Conservation (phyloP, 2,888 invertebrate genomes). For the Hyposoter didymator region DNA sequence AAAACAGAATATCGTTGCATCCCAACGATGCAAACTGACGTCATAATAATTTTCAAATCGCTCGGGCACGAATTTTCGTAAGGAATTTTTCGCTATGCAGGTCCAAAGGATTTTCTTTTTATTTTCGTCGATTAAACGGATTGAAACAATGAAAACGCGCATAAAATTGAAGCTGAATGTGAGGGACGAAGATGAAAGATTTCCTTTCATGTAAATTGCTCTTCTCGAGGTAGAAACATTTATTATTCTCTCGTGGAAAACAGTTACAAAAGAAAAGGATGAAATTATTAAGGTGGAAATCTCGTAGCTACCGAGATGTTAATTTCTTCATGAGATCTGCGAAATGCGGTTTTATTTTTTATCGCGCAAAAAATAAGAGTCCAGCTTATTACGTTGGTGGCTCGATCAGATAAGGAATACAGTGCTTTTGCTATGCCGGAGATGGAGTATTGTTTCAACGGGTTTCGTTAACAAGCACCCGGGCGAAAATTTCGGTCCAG, state of each 20-base stretch:
- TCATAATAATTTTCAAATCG: too few relatives aligned
- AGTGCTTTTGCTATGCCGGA: background rate
- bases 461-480: conserved; percentile 54
- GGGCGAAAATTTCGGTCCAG: conserved; percentile 48
- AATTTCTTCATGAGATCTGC: conserved; percentile 10
- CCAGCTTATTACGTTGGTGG: background rate
- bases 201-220: background rate
- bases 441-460: conserved; percentile 52
- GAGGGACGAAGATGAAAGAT: background rate
- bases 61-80: too few relatives aligned
- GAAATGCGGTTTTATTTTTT: background rate
- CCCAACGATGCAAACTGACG: too few relatives aligned
- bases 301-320: conserved; percentile 13
- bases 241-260: background rate
- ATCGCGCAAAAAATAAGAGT: conserved; percentile 32
- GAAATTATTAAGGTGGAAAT: background rate
- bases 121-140: background rate
- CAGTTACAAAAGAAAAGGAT: conserved; percentile 6
- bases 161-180: background rate
- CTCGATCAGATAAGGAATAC: conserved; percentile 53
- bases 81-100: too few relatives aligned
- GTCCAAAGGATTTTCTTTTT: background rate
- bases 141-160: background rate
- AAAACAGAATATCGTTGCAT: too few relatives aligned
- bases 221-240: background rate